Percentiles rank a stretch among this genome's conserved stretches.
Conservation (phyloP, 2,797 vertebrate species). For the Spinibarbus caldwelli region DNA sequence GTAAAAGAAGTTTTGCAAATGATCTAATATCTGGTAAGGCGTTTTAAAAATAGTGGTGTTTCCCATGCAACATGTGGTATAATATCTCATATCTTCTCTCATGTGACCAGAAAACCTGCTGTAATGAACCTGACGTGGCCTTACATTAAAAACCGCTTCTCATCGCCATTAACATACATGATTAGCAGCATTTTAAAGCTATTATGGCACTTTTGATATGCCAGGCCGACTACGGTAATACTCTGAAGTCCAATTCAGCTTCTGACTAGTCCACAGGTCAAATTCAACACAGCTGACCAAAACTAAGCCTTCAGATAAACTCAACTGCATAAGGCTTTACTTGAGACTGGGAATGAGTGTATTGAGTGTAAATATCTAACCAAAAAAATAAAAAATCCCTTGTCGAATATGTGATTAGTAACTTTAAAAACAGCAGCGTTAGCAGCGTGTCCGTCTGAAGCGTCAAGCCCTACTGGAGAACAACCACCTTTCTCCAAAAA, state of each 20-base stretch:
- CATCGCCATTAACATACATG: neutral
- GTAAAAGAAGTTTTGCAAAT: neutral
- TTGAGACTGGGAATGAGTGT: neutral
- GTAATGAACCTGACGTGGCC: neutral
- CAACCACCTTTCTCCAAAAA: neutral
- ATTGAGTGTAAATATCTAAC: neutral
- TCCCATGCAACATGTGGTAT: neutral
- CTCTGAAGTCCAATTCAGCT: neutral
- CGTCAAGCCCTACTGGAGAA: neutral
- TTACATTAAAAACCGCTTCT: neutral
- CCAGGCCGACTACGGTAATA: neutral
- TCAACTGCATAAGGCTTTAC: neutral
- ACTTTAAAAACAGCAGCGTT: neutral
- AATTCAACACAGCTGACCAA: neutral
- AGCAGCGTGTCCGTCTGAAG: neutral
- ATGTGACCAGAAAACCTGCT: neutral
- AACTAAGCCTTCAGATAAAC: neutral
- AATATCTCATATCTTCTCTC: no score
- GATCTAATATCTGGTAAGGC: slow-evolving; percentile 17
- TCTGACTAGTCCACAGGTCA: neutral
- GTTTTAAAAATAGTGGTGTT: neutral
- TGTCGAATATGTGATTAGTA: neutral
- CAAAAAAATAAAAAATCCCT: no score
- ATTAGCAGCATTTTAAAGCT: slow-evolving; percentile 37
- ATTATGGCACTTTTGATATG: slow-evolving; percentile 10